These are phyloP conservation scores for Tineola bisselliella DNA, from an alignment of 2,888 invertebrate genomes.

Conservation along the genomic window DNA sequence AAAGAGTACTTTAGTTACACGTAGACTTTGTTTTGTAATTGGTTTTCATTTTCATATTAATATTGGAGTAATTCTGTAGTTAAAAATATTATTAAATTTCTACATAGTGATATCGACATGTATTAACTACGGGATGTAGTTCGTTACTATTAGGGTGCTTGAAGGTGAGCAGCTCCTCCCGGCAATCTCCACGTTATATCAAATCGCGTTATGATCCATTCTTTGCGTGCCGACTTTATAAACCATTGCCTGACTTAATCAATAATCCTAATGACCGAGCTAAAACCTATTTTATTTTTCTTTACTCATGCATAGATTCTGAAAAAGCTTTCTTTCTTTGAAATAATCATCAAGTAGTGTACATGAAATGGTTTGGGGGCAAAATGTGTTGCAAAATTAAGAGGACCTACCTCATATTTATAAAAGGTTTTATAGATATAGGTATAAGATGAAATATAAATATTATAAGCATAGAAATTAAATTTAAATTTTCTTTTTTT, in stretches of 20 bases:
- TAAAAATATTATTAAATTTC: no score
- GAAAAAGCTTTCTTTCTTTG: slow-evolving; percentile 30
- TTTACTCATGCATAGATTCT: background rate
- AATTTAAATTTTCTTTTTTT: no score
- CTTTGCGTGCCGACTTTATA: slow-evolving; percentile 52
- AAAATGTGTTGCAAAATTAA: slow-evolving; percentile 15
- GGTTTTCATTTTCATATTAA: no score
- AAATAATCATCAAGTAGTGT: slow-evolving; percentile 35
- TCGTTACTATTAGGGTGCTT: background rate
- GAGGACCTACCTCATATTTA: no score
- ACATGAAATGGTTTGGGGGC: slow-evolving; percentile 23
- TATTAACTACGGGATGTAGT: background rate
- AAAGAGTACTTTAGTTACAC: no score
- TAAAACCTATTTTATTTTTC: slow-evolving; percentile 43
- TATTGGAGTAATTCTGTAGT: no score
- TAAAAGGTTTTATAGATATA: no score
- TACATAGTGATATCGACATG: no score
- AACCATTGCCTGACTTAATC: slow-evolving; percentile 44
- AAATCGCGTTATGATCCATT: slow-evolving; percentile 42
- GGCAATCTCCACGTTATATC: slow-evolving; percentile 44
- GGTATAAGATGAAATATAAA: no score
- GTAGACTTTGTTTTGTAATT: no score
- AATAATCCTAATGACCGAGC: slow-evolving; percentile 40
- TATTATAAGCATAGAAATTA: no score
- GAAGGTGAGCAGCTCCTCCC: slow-evolving; percentile 17